Conservation (phyloP, 2,113 vertebrate species). For the Ictalurus punctatus region DNA sequence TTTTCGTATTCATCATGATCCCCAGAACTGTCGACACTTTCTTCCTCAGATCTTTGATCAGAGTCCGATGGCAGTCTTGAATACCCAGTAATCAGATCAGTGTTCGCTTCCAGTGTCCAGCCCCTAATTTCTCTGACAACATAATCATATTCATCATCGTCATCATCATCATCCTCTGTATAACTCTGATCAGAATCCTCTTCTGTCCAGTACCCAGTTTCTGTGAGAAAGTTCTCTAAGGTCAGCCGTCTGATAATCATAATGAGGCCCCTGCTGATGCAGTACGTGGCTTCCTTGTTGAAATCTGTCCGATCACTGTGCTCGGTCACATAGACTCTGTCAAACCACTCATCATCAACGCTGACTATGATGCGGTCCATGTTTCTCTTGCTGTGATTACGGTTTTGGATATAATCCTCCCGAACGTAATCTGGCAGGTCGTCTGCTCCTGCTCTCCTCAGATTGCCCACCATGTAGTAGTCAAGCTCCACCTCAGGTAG, state of each 20-base stretch:
- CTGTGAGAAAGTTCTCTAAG: background rate
- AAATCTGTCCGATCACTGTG: background rate
- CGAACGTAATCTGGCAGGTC: background rate
- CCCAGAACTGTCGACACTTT: no score
- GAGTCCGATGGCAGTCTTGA: no score
- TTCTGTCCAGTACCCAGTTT: background rate
- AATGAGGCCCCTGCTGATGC: conserved; percentile 41
- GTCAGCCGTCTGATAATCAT: background rate
- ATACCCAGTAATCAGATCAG: no score
- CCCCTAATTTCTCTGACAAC: no score
- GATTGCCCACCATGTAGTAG: conserved; percentile 44
- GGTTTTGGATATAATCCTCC: background rate
- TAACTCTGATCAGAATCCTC: background rate
- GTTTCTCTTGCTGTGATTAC: background rate
- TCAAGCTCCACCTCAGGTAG: background rate
- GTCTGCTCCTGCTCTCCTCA: background rate
- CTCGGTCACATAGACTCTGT: conserved; percentile 33
- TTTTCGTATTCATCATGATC: background rate
- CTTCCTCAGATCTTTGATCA: no score
- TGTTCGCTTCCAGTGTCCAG: no score
- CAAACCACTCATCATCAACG: conserved; percentile 2
- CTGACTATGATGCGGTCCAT: conserved; percentile 43
- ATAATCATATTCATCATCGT: no score
- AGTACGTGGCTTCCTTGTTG: conserved; percentile 8
- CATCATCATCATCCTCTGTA: background rate